These are phyloP conservation scores for Caranx melampygus DNA, from an alignment of 2,113 vertebrate species.

Conservation along the genomic window DNA sequence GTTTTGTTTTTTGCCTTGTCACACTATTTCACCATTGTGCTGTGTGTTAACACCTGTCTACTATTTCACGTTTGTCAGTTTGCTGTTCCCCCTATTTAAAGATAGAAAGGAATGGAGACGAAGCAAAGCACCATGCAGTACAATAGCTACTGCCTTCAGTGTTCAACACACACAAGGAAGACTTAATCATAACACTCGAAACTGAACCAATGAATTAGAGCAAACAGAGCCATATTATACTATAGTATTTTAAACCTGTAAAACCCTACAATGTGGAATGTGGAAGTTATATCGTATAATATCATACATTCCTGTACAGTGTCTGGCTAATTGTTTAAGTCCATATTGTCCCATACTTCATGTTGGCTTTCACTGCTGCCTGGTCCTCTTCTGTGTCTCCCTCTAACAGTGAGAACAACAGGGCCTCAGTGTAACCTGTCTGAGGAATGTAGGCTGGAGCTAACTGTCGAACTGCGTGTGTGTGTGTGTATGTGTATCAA, in stretches of 20 bases:
- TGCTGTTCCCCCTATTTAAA: too few species aligned
- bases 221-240: too few species aligned
- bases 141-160: too few species aligned
- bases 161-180: too few species aligned
- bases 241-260: background rate
- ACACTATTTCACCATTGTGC: too few species aligned
- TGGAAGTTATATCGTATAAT: background rate
- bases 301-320: background rate
- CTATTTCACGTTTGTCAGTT: too few species aligned
- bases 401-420: slow-evolving; percentile 35
- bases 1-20: too few species aligned
- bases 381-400: slow-evolving; percentile 14
- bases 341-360: background rate
- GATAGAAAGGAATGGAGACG: too few species aligned
- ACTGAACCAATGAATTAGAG: too few species aligned
- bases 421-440: slow-evolving; percentile 41
- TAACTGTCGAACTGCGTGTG: background rate
- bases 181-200: too few species aligned
- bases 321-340: background rate
- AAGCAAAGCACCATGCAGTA: too few species aligned
- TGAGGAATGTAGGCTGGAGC: slow-evolving; percentile 58
- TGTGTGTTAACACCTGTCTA: too few species aligned
- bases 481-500: background rate
- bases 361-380: slow-evolving; percentile 9
- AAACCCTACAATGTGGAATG: background rate